A percentile compares a stretch with the other conserved stretches of the same genome.
These are phyloP conservation scores for Littorina saxatilis DNA, from an alignment of 1,140 invertebrate genomes.

Conservation along the genomic window DNA sequence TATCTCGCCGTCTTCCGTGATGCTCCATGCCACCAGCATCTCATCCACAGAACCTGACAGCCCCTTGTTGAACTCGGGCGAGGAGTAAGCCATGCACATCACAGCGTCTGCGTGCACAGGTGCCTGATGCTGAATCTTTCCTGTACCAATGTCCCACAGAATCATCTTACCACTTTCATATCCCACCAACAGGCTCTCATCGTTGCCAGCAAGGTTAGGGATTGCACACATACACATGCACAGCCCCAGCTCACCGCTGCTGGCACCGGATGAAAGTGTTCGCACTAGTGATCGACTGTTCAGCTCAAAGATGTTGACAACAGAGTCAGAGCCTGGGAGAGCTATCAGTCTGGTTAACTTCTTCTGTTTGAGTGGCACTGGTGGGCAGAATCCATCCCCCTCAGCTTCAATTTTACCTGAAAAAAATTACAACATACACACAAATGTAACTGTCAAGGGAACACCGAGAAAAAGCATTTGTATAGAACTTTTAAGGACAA, in stretches of 20 bases:
- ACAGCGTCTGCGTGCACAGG: constrained; percentile 53
- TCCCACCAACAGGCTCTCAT: constrained; percentile 52
- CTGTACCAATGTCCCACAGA: constrained; percentile 60
- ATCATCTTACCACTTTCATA: constrained; percentile 66
- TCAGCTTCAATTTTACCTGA: constrained; percentile 18
- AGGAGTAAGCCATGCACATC: constrained; percentile 60
- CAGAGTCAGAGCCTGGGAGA: constrained; percentile 52
- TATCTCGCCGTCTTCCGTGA: constrained; percentile 35
- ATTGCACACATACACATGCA: constrained; percentile 36
- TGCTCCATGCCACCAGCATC: constrained; percentile 45
- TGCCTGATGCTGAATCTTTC: constrained; percentile 37
- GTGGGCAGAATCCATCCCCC: constrained; percentile 21
- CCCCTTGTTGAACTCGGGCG: constrained; percentile 46
- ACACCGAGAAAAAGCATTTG: too few species aligned
- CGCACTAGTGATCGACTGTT: constrained; percentile 7
- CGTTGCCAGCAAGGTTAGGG: neutral
- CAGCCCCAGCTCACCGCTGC: constrained; percentile 12
- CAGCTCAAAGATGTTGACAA: constrained; percentile 16
- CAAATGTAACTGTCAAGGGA: neutral
- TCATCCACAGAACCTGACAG: constrained; percentile 59
- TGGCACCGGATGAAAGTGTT: neutral
- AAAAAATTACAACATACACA: neutral
- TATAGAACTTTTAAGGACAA: too few species aligned
- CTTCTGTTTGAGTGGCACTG: constrained; percentile 19
- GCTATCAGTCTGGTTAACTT: constrained; percentile 34